Evolutionary conservation across 2,888 invertebrate species (phyloP).

Genomic region (Lepidocyrtinus sp.): DNA sequence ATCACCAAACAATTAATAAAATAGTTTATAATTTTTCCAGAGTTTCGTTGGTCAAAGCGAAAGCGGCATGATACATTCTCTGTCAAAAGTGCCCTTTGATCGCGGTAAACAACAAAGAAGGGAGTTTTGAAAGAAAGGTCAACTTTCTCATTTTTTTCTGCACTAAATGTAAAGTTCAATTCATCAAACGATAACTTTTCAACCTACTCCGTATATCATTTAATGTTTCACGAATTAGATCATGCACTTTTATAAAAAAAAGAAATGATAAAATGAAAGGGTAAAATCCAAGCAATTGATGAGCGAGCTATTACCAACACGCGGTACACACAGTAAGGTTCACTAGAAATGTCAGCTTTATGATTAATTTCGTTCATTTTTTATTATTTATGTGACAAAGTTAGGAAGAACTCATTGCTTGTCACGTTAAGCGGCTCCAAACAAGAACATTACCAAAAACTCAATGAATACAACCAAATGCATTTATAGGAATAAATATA

Average conservation of each 20-base stretch:
- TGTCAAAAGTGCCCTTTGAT: conserved; percentile 48
- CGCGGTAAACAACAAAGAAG: conserved; percentile 39
- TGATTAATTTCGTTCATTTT: not conserved
- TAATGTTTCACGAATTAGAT: not conserved
- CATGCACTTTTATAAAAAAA: not conserved
- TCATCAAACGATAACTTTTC: conserved; percentile 45
- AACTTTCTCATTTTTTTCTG: not conserved
- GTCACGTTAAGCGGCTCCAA: not conserved
- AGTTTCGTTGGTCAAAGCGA: too few species aligned
- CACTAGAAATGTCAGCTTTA: conserved; percentile 34
- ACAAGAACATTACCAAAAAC: too few species aligned
- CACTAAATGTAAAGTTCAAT: not conserved
- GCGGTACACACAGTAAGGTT: conserved; percentile 41
- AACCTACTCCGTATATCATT: conserved; percentile 17
- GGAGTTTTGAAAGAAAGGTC: not conserved
- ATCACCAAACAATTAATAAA: too few species aligned
- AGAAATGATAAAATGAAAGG: not conserved
- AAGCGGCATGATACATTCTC: conserved; percentile 20
- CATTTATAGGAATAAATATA: too few species aligned
- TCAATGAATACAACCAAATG: too few species aligned
- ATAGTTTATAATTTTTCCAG: too few species aligned
- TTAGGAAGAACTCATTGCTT: not conserved
- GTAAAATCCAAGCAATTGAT: not conserved
- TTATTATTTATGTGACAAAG: not conserved
- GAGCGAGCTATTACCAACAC: conserved; percentile 56